Conservation (phyloP, 2,888 invertebrate species). For the Disparrhopalites patrizii region DNA sequence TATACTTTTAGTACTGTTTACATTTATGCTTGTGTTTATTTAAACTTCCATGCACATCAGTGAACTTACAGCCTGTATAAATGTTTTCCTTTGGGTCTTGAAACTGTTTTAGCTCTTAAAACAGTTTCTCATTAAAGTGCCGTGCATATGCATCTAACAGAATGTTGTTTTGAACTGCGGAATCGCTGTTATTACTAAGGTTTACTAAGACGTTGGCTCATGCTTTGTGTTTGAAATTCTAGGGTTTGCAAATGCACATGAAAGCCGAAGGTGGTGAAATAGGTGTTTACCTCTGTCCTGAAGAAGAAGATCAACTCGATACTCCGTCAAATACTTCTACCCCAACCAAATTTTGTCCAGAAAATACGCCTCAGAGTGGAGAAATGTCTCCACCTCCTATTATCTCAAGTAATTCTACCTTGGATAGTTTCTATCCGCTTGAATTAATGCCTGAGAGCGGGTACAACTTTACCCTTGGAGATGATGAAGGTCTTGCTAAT, state of each 20-base stretch:
- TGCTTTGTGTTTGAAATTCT: conserved; percentile 45
- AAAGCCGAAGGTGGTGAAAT: conserved; percentile 83
- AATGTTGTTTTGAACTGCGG: no score
- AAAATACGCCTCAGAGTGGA: conserved; percentile 3
- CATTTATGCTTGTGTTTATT: no score
- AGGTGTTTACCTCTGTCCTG: conserved; percentile 92
- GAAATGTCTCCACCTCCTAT: conserved; percentile 26
- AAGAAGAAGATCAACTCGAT: conserved; percentile 58
- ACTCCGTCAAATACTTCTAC: conserved; percentile 10
- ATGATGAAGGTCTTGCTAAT: conserved; percentile 44
- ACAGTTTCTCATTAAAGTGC: no score
- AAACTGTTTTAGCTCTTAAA: no score
- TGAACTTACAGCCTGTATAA: no score
- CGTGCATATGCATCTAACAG: no score
- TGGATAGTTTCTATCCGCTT: conserved; percentile 22
- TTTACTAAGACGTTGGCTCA: no score
- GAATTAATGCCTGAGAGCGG: conserved; percentile 23
- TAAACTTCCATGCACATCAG: neutral
- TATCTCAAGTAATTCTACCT: conserved; percentile 15
- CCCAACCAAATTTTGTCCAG: conserved; percentile 8
- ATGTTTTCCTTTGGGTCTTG: no score
- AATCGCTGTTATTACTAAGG: no score
- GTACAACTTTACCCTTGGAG: conserved; percentile 44
- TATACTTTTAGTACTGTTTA: neutral
- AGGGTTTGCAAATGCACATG: conserved; percentile 71